These are phyloP conservation scores for Otus scops DNA, from an alignment of 2,797 vertebrate genomes.

Conservation along the genomic window DNA sequence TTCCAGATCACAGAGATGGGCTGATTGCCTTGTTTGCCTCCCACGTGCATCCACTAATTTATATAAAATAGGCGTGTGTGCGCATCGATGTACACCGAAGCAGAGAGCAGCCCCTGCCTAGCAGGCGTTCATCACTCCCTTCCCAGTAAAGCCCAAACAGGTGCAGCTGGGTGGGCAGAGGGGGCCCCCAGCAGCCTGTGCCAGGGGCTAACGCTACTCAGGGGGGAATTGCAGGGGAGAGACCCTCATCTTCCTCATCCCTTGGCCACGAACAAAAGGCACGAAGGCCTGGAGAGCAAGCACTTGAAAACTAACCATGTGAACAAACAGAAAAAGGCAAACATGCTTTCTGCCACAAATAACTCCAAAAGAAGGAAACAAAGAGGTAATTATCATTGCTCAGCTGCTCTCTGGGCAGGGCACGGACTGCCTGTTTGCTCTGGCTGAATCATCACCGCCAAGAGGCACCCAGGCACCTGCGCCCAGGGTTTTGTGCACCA, in stretches of 20 bases:
- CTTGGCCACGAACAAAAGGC: not conserved
- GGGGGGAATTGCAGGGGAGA: not conserved
- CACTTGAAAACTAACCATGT: not conserved
- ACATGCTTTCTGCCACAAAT: not conserved
- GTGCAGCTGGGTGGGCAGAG: not conserved
- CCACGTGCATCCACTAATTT: not conserved
- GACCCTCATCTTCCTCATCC: not conserved
- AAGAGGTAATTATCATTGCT: not conserved
- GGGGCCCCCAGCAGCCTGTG: rapidly evolving
- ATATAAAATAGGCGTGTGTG: not conserved
- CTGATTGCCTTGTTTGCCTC: not conserved
- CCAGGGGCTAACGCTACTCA: rapidly evolving
- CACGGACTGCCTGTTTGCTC: not conserved
- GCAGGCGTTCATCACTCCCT: not conserved
- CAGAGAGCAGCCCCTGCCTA: not conserved
- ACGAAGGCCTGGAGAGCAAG: not conserved
- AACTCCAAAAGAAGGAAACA: not conserved
- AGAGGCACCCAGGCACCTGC: not conserved
- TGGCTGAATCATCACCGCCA: not conserved
- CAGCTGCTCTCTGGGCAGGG: not conserved
- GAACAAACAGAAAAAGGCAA: not conserved
- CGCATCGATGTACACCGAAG: not conserved
- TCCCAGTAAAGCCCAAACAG: not conserved
- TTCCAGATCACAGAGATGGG: not conserved
- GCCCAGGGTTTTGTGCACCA: rapidly evolving